phyloP scores from a whole-genome alignment of 1,140 invertebrate species.

The Danaus plexippus region DNA sequence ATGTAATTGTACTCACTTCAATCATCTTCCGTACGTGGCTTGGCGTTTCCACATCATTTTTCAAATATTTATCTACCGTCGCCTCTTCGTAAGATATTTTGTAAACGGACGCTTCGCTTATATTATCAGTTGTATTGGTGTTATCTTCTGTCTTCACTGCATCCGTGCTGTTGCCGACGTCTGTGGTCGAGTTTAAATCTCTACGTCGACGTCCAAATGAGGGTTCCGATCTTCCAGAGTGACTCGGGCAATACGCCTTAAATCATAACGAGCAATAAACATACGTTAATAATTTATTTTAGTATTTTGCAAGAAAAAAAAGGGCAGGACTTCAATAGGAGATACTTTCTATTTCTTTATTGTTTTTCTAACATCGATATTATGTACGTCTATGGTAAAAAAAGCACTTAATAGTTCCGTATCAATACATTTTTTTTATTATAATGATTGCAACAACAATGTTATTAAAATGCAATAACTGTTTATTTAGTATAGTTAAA shows the following conservation, averaged over 20 bases:
- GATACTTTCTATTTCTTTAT: too few relatives aligned
- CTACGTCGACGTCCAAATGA: conserved; percentile 83
- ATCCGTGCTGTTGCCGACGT: conserved; percentile 37
- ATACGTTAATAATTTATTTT: background rate
- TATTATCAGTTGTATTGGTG: conserved; percentile 31
- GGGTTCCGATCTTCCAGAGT: conserved; percentile 82
- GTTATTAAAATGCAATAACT: too few relatives aligned
- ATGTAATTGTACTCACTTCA: conserved; percentile 72
- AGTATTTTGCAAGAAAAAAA: too few relatives aligned
- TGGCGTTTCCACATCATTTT: conserved; percentile 71
- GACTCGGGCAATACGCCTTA: conserved; percentile 82
- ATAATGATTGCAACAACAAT: too few relatives aligned
- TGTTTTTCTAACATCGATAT: too few relatives aligned
- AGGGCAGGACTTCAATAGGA: too few relatives aligned
- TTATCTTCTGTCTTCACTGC: conserved; percentile 36
- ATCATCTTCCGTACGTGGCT: conserved; percentile 91
- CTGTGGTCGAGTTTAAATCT: conserved; percentile 69
- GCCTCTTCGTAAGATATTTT: conserved; percentile 62
- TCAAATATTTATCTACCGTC: conserved; percentile 65
- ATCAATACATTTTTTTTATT: too few relatives aligned
- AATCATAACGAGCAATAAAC: conserved; percentile 15
- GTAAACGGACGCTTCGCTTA: conserved; percentile 38
- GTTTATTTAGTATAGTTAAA: too few relatives aligned
- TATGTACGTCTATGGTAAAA: too few relatives aligned
- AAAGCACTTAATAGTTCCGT: too few relatives aligned